Evolutionary conservation across 2,797 vertebrate genomes (phyloP).

Genomic region (Chromobotia macracanthus): DNA sequence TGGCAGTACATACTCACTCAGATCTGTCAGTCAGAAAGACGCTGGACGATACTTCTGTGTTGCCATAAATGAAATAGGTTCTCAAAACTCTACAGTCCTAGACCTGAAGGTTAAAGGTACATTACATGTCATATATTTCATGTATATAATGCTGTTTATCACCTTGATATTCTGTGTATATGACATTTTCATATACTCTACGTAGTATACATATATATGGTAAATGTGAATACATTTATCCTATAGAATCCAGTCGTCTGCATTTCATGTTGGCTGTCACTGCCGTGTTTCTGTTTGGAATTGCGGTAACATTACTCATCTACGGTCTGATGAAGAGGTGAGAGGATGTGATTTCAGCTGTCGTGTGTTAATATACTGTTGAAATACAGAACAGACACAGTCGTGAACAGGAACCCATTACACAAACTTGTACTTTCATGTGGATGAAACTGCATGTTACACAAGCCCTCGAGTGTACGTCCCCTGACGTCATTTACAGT

Average conservation of each 20-base stretch:
- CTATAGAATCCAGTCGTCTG: neutral
- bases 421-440: neutral
- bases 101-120: slow-evolving; percentile 24
- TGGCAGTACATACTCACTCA: slow-evolving; percentile 11
- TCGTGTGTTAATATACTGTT: neutral
- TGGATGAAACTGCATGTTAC: neutral
- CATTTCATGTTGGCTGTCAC: neutral
- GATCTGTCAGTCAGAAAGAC: neutral
- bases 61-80: slow-evolving; percentile 25
- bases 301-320: neutral
- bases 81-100: slow-evolving; percentile 11
- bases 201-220: too few relatives aligned
- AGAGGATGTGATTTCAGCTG: neutral
- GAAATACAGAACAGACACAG: neutral
- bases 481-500: too few relatives aligned
- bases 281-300: neutral
- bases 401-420: neutral
- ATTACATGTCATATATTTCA: neutral
- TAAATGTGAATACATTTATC: neutral
- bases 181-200: too few relatives aligned
- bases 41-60: slow-evolving; percentile 29
- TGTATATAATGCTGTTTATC: too few relatives aligned
- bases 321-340: slow-evolving; percentile 8
- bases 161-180: too few relatives aligned
- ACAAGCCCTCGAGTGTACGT: neutral